Conservation (phyloP, 2,113 vertebrate species). For the Ginglymostoma cirratum region DNA sequence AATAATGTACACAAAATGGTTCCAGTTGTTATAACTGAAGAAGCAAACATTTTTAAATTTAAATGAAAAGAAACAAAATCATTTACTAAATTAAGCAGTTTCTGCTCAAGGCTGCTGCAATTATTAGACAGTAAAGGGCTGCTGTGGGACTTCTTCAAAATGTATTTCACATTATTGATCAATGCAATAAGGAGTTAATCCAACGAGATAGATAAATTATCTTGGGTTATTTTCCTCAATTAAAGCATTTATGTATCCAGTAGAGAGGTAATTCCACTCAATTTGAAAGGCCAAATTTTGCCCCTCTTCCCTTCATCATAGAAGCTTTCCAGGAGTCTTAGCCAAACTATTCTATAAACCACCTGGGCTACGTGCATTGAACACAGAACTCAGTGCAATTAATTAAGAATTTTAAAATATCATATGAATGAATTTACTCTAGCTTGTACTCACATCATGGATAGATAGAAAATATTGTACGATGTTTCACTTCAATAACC, state of each 20-base stretch:
- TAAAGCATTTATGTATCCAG: background rate
- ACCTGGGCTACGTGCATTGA: background rate
- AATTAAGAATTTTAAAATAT: background rate
- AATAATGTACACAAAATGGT: slow-evolving; percentile 1
- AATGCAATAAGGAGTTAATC: background rate
- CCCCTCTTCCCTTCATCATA: background rate
- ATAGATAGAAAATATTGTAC: background rate
- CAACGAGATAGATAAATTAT: background rate
- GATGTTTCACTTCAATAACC: background rate
- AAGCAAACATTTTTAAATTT: background rate
- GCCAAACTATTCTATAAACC: background rate
- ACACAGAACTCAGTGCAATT: background rate
- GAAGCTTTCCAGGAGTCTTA: background rate
- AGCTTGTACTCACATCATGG: background rate
- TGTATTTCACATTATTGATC: background rate
- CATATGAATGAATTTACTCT: background rate
- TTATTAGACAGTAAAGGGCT: background rate
- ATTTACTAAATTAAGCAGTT: slow-evolving; percentile 21
- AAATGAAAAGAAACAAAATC: background rate
- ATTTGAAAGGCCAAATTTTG: background rate
- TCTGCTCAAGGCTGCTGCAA: slow-evolving; percentile 9
- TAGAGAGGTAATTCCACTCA: background rate
- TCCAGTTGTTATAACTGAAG: background rate
- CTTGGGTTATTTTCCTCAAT: background rate
- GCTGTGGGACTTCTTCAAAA: background rate